Evolutionary conservation across 2,797 vertebrate species (phyloP), one percentile per base, ranked within the genome.

Genomic region (Poeciliopsis presidionis): DNA sequence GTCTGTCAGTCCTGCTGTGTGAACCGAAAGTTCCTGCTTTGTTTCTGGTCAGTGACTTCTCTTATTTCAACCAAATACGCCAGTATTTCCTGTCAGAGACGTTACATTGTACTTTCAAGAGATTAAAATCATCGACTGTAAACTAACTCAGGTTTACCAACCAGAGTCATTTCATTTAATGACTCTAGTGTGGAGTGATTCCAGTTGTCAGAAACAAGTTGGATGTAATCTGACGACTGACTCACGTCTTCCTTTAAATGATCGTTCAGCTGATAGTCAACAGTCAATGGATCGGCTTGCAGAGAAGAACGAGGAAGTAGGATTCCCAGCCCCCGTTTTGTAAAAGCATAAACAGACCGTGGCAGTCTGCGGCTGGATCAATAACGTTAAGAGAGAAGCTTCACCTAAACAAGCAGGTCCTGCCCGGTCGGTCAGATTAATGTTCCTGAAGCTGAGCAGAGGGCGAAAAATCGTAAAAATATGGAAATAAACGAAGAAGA

Each of bases 1-100:
- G 72, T 46, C n/a, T 71, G 78, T 82, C n/a, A 7, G 79, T 75
- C 75, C 86, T 69, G 45, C 75, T 61, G 73, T 73, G 77, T 72
- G 0, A 57, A 80, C 65, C 69, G 78, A 82, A 81, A 22, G 33
- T 22, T 51, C 36, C 55, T 25, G 28, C 30, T 51, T 39, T 36
- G 49, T 14, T 63, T 7, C 14, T 36, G 73, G 72, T 41, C 18
- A 25, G 67, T 16, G 39, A 55, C 57, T 45, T 72, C 46, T 76
- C 22, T 7, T 28, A 45, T 76, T 72, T 71, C 18, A 75, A 30
- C 7, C 43, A 72, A 12, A 80, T 30, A 33, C 0, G 0, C 3
- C 20, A 33, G 4, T 33, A 2, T 14, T 7, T 7, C 28, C 30
- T 33, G 0, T 6, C 13, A 18, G 59, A 33, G 30, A 46, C 14